These are phyloP conservation scores for Marmota monax DNA, from an alignment of 2,113 vertebrate species.

Conservation along the genomic window DNA sequence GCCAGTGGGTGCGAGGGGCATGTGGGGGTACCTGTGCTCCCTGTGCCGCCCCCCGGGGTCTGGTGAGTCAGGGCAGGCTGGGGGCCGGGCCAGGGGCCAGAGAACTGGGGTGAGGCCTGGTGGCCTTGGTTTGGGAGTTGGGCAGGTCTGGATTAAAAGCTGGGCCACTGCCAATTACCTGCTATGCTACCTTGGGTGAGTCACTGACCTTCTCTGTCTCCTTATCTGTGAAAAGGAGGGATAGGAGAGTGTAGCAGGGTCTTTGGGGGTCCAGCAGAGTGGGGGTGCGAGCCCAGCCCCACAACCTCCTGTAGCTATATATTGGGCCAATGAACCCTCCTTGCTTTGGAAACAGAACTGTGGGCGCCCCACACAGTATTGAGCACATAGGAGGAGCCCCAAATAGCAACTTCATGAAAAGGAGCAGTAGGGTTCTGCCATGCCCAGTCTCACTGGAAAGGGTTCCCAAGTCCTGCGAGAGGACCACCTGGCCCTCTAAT, in stretches of 20 bases:
- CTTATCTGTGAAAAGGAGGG: background rate
- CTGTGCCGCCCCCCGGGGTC: conserved; percentile 70
- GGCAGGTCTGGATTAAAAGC: background rate
- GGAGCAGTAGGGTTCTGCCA: background rate
- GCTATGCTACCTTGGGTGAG: background rate
- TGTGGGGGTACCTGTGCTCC: conserved; percentile 79
- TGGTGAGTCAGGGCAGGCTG: conserved; percentile 77
- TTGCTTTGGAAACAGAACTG: background rate
- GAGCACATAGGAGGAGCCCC: background rate
- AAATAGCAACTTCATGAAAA: background rate
- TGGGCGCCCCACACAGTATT: background rate
- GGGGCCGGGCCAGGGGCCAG: background rate
- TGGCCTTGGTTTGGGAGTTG: conserved; percentile 17
- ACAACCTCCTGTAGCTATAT: background rate
- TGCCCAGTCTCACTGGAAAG: background rate
- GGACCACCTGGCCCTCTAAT: background rate
- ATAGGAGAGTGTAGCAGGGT: background rate
- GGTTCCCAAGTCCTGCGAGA: background rate
- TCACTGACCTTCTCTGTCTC: background rate
- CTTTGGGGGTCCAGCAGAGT: background rate
- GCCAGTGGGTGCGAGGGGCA: conserved; percentile 59
- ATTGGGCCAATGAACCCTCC: no score
- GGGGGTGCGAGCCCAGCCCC: background rate
- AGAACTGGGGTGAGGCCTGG: background rate
- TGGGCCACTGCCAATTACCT: background rate